Evolutionary conservation across 2,797 vertebrate species (phyloP).

Genomic region (Parauchenoglanis ngamensis): DNA sequence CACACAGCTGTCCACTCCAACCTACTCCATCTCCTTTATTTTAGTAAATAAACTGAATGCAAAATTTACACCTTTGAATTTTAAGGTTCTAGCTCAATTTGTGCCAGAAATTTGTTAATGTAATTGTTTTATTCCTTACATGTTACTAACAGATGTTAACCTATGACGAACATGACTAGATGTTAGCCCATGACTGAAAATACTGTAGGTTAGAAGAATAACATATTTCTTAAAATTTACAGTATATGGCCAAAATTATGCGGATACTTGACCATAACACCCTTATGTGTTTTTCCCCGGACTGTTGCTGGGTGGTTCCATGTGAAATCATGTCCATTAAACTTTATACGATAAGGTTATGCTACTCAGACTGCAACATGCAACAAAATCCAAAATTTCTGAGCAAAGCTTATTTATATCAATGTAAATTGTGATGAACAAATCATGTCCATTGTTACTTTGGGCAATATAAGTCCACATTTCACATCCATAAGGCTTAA

Average conservation of each 20-base stretch:
- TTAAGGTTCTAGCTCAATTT: background rate
- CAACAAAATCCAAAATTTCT: too few species aligned
- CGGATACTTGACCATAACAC: background rate
- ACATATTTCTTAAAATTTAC: background rate
- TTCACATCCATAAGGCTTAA: too few species aligned
- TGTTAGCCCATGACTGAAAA: background rate
- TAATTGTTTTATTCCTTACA: background rate
- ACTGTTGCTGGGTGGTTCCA: too few species aligned
- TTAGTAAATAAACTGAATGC: background rate
- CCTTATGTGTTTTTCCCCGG: too few species aligned
- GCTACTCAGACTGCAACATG: too few species aligned
- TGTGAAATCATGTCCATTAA: too few species aligned
- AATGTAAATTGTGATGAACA: too few species aligned
- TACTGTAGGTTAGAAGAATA: background rate
- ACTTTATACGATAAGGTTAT: too few species aligned
- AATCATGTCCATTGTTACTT: too few species aligned
- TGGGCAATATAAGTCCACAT: too few species aligned
- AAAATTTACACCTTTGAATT: background rate
- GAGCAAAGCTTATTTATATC: too few species aligned
- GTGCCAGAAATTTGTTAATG: background rate
- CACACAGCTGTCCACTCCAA: background rate
- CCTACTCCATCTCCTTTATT: background rate
- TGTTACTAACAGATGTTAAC: background rate
- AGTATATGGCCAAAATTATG: background rate
- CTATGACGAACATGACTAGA: background rate